Evolutionary conservation across 2,113 vertebrate species (phyloP).

Genomic region (Verasper variegatus): DNA sequence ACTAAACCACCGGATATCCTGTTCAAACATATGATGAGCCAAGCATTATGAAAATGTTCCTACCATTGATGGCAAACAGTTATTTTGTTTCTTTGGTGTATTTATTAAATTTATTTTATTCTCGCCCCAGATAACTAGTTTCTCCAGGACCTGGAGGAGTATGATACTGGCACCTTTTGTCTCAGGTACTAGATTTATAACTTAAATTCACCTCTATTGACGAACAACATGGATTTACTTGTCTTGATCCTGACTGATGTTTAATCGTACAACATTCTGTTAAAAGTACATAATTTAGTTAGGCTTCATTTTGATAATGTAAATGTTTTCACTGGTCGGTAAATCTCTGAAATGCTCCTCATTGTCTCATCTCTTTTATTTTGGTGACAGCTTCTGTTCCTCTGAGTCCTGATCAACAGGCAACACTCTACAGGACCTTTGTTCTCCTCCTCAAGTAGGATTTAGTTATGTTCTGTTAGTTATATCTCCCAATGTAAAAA

Average conservation of each 20-base stretch:
- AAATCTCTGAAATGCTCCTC: not conserved
- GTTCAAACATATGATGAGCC: not conserved
- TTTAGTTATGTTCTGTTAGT: not conserved
- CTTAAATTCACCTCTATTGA: not conserved
- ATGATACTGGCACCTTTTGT: constrained; percentile 89
- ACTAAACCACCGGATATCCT: not conserved
- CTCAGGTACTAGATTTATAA: constrained; percentile 80
- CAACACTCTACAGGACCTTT: constrained; percentile 89
- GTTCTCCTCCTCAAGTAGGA: constrained; percentile 91
- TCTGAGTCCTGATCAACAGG: constrained; percentile 84
- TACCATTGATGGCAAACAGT: no score
- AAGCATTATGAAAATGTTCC: not conserved
- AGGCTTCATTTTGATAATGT: not conserved
- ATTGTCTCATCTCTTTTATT: constrained; percentile 2
- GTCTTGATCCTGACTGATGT: not conserved
- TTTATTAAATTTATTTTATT: not conserved
- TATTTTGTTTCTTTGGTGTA: not conserved
- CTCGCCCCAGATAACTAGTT: constrained; percentile 75
- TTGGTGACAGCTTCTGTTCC: constrained; percentile 86
- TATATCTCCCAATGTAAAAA: no score
- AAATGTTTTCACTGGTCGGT: not conserved
- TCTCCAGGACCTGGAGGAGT: constrained; percentile 87
- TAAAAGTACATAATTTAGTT: not conserved
- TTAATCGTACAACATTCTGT: not conserved
- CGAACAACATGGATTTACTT: not conserved